Evolutionary conservation across 2,113 vertebrate species (phyloP).

Genomic region (Cavia aperea): DNA sequence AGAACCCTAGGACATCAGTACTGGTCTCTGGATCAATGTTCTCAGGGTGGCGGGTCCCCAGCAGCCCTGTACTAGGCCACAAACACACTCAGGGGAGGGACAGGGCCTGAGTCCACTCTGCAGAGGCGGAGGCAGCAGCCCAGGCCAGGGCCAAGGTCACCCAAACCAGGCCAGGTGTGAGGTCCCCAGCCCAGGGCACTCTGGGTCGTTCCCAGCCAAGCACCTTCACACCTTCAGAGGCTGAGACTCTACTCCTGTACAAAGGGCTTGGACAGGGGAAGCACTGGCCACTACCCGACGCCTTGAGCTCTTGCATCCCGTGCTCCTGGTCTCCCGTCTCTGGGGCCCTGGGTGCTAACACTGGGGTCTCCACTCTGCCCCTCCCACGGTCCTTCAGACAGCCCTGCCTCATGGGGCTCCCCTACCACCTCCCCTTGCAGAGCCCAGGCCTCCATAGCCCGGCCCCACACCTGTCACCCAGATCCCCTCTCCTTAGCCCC

Average conservation of each 20-base stretch:
- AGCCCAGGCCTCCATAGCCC: background rate
- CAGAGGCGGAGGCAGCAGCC: background rate
- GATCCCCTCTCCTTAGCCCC: background rate
- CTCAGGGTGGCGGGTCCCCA: background rate
- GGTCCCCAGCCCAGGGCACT: background rate
- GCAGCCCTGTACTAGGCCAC: background rate
- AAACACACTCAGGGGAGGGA: background rate
- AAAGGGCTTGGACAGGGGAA: background rate
- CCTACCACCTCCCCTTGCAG: background rate
- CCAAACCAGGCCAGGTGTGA: background rate
- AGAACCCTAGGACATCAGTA: background rate
- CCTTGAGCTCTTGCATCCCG: rapidly evolving
- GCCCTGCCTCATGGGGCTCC: background rate
- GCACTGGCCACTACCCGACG: rapidly evolving
- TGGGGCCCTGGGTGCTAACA: rapidly evolving
- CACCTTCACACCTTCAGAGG: rapidly evolving
- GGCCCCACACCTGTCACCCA: no score
- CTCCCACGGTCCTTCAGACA: background rate
- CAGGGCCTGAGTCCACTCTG: background rate
- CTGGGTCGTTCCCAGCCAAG: background rate
- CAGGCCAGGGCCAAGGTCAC: background rate
- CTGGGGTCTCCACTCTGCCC: background rate
- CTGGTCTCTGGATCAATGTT: background rate
- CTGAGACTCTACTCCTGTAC: rapidly evolving
- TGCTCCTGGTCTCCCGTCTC: background rate